Conservation (phyloP, 2,888 invertebrate genomes). For the Agriopis marginaria region DNA sequence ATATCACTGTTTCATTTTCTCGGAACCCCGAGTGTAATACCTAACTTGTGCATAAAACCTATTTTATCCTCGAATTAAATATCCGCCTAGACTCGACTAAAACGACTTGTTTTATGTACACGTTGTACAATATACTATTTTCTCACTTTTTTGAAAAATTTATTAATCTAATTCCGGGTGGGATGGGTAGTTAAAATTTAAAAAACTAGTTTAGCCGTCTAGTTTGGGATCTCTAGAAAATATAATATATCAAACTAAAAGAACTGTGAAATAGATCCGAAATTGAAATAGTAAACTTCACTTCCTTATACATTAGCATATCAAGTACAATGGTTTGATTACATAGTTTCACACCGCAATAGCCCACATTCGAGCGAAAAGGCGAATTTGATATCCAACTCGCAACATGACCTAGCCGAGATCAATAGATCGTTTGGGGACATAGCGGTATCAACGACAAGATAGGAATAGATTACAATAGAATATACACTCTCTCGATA, state of each 20-base stretch:
- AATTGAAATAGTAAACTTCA: conserved; percentile 7
- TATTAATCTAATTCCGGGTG: no score
- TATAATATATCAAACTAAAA: not conserved
- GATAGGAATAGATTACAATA: conserved; percentile 26
- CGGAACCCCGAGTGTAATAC: no score
- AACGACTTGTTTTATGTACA: not conserved
- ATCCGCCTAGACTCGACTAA: not conserved
- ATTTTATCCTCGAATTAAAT: no score
- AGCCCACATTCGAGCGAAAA: conserved; percentile 40
- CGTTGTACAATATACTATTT: no score
- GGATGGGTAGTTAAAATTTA: no score
- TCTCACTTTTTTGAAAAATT: no score
- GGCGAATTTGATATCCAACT: conserved; percentile 52
- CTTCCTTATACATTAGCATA: conserved; percentile 22
- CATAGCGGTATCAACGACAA: conserved; percentile 44
- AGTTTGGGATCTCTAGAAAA: not conserved
- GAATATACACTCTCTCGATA: not conserved
- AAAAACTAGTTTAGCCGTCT: not conserved
- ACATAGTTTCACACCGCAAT: conserved; percentile 43
- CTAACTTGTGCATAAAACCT: no score
- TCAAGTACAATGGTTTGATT: conserved; percentile 47
- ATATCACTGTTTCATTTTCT: no score
- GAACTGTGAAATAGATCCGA: conserved; percentile 10
- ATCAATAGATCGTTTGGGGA: conserved; percentile 51
- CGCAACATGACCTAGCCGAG: conserved; percentile 42